These are phyloP conservation scores for Carposina sasakii DNA, from an alignment of 1,140 invertebrate species.

Conservation along the genomic window DNA sequence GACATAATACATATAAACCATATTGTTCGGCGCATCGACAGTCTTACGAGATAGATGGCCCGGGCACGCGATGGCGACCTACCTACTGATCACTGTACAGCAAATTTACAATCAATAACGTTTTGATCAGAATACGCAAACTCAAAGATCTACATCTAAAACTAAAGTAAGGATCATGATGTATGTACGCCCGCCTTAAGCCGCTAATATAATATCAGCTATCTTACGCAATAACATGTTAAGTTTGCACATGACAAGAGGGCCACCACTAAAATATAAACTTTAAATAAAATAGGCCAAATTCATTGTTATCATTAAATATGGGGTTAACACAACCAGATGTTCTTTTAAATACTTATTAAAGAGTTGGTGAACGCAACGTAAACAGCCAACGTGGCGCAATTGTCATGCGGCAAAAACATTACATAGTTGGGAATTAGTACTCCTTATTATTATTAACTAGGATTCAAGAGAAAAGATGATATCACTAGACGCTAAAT, in stretches of 20 bases:
- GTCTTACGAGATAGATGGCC: conserved; percentile 38
- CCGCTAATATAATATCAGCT: conserved; percentile 67
- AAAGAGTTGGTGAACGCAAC: not conserved
- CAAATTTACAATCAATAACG: conserved; percentile 69
- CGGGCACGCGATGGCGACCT: conserved; percentile 32
- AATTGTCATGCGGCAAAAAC: conserved; percentile 50
- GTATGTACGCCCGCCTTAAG: conserved; percentile 60
- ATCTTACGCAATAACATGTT: conserved; percentile 60
- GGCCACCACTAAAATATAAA: conserved; percentile 36
- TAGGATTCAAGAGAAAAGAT: conserved; percentile 58
- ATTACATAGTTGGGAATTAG: conserved; percentile 57
- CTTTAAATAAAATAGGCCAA: conserved; percentile 58
- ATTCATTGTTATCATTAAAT: conserved; percentile 57
- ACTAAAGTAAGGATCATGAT: conserved; percentile 56
- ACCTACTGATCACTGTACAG: conserved; percentile 54
- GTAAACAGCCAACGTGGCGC: conserved; percentile 25
- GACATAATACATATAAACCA: conserved; percentile 60
- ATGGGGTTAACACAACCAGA: conserved; percentile 55
- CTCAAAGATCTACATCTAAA: conserved; percentile 64
- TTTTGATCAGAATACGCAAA: conserved; percentile 65
- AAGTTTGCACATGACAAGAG: conserved; percentile 49
- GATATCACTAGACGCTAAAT: conserved; percentile 58
- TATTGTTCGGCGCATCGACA: conserved; percentile 61
- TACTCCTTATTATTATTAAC: conserved; percentile 60
- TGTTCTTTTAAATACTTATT: conserved; percentile 22